Percentiles rank a stretch among this genome's conserved stretches.
Evolutionary conservation across 2,113 vertebrate species (phyloP).

Genomic region (Thomomys bottae): DNA sequence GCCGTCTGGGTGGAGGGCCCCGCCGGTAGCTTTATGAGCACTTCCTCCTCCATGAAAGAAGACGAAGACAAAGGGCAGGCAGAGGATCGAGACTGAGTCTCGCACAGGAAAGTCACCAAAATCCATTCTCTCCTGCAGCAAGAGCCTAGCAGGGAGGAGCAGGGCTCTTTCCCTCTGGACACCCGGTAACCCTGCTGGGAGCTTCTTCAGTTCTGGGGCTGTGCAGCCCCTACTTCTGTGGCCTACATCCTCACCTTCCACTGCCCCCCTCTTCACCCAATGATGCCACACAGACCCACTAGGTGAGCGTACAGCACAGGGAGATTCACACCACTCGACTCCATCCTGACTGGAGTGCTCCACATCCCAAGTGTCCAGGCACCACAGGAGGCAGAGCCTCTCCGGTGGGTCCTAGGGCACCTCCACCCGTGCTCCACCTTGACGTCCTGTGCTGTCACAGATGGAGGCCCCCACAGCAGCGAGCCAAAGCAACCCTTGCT

Average conservation of each 20-base stretch:
- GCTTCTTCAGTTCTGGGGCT: neutral
- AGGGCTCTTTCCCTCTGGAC: neutral
- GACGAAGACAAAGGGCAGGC: neutral
- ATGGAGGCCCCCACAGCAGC: too few relatives aligned
- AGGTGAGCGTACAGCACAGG: neutral
- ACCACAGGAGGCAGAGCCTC: neutral
- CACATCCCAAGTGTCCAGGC: accelerated
- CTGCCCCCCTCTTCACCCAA: neutral
- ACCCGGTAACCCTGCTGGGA: too few relatives aligned
- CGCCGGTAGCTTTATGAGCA: neutral
- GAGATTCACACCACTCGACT: neutral
- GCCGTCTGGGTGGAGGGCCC: too few relatives aligned
- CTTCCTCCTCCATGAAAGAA: too few relatives aligned
- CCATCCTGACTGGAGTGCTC: too few relatives aligned
- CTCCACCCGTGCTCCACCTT: neutral
- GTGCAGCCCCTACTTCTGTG: neutral
- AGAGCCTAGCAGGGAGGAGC: neutral
- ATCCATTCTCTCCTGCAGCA: neutral
- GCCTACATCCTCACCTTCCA: neutral
- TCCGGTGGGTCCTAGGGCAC: neutral
- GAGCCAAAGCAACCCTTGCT: neutral
- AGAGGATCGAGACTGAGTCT: neutral
- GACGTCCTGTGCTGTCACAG: too few relatives aligned
- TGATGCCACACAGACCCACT: neutral
- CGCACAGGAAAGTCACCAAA: neutral